phyloP scores from a whole-genome alignment of 2,113 vertebrate species.

The Upupa epops region DNA sequence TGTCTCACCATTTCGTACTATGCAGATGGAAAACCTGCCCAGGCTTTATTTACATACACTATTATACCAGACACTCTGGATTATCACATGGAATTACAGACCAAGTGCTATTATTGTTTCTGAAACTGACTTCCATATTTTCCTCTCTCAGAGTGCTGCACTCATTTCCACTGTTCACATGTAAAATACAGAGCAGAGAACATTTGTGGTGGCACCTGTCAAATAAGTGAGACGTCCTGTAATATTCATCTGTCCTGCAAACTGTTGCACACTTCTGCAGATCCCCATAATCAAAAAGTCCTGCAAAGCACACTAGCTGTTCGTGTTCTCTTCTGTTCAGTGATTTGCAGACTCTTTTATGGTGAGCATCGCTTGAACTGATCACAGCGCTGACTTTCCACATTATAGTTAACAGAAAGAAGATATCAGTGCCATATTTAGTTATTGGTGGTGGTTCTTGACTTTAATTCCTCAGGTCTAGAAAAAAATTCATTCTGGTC shows the following conservation, averaged over 20 bases:
- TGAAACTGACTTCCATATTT: not conserved
- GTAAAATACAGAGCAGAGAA: not conserved
- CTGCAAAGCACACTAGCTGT: not conserved
- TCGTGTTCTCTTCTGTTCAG: not conserved
- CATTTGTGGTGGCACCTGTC: not conserved
- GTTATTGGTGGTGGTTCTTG: not conserved
- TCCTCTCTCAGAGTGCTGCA: not conserved
- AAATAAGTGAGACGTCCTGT: not conserved
- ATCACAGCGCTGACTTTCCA: not conserved
- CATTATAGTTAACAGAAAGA: not conserved
- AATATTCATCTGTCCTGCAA: not conserved
- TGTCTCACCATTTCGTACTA: not conserved
- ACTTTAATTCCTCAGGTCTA: not conserved
- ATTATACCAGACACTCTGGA: not conserved
- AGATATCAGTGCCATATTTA: not conserved
- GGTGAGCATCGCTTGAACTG: not conserved
- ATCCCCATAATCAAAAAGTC: rapidly evolving
- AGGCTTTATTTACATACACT: not conserved
- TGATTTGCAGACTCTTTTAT: not conserved
- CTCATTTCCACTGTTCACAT: not conserved
- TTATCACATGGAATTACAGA: not conserved
- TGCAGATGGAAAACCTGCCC: not conserved
- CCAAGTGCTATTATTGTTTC: not conserved
- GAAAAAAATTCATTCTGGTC: not conserved
- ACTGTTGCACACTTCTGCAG: not conserved